Evolutionary conservation across 2,113 vertebrate genomes (phyloP).

Genomic region (Telmatochromis bifrenatus): DNA sequence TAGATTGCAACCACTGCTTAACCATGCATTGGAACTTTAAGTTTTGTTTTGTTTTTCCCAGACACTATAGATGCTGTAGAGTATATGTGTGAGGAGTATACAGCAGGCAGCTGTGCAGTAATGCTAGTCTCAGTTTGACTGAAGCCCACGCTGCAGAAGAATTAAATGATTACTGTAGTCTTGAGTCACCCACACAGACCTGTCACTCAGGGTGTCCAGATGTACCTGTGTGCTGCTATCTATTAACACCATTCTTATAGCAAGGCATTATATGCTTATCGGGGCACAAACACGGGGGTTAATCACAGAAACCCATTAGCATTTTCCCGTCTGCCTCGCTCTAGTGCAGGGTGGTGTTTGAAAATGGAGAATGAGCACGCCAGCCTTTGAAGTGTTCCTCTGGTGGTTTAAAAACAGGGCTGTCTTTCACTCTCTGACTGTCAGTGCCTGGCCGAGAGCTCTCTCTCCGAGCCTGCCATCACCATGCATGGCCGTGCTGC

Average conservation of each 20-base stretch:
- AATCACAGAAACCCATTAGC: neutral
- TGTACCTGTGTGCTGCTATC: neutral
- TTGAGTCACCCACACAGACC: slow-evolving; percentile 4
- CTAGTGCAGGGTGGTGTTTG: neutral
- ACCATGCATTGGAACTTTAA: neutral
- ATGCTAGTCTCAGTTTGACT: neutral
- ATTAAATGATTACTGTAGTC: slow-evolving; percentile 3
- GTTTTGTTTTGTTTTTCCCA: neutral
- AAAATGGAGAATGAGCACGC: neutral
- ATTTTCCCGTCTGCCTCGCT: neutral
- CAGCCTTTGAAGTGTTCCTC: slow-evolving; percentile 28
- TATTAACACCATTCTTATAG: neutral
- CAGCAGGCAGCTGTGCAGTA: neutral
- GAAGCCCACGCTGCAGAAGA: slow-evolving; percentile 1
- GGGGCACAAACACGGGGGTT: neutral
- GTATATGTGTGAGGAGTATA: neutral
- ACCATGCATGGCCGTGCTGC: slow-evolving; percentile 50
- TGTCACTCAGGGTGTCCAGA: slow-evolving; percentile 11
- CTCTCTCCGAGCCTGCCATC: slow-evolving; percentile 24
- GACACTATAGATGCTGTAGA: neutral
- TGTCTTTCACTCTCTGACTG: slow-evolving; percentile 34
- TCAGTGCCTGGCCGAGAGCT: slow-evolving; percentile 17
- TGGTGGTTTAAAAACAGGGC: slow-evolving; percentile 24
- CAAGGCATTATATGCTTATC: neutral
- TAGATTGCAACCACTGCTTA: neutral